A percentile compares a stretch with the other conserved stretches of the same genome.
Evolutionary conservation across 2,797 vertebrate genomes (phyloP).

Genomic region (Monodelphis domestica): DNA sequence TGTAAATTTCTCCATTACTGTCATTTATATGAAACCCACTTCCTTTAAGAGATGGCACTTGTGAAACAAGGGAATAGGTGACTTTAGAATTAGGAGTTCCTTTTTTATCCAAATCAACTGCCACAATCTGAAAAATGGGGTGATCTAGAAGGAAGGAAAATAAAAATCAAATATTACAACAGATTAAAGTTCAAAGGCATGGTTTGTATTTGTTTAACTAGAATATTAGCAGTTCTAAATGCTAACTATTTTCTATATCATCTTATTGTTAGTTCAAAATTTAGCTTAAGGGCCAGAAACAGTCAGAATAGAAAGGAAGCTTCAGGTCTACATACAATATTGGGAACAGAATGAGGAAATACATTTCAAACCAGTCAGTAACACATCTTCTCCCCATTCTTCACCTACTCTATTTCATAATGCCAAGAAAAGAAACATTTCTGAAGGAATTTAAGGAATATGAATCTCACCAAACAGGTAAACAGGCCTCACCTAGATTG

Average conservation of each 20-base stretch:
- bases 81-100: conserved; percentile 85
- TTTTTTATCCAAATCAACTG: conserved; percentile 83
- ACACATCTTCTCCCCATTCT: background rate
- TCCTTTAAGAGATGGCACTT: conserved; percentile 80
- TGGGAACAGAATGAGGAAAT: background rate
- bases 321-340: background rate
- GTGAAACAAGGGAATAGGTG: conserved; percentile 82
- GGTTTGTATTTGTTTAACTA: background rate
- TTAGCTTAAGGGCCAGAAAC: background rate
- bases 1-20: conserved; percentile 71
- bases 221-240: background rate
- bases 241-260: background rate
- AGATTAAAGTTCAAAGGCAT: background rate
- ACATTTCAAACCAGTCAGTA: background rate
- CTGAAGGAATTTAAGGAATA: background rate
- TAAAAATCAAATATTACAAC: conserved; percentile 26
- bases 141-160: conserved; percentile 75
- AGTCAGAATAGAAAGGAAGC: background rate
- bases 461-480: background rate
- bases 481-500: conserved; percentile 74
- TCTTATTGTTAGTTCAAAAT: background rate
- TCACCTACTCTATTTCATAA: background rate
- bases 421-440: background rate
- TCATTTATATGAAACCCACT: conserved; percentile 75
- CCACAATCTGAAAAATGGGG: conserved; percentile 79